phyloP scores from a whole-genome alignment of 2,888 invertebrate species.

The Scaptomyza flava region DNA sequence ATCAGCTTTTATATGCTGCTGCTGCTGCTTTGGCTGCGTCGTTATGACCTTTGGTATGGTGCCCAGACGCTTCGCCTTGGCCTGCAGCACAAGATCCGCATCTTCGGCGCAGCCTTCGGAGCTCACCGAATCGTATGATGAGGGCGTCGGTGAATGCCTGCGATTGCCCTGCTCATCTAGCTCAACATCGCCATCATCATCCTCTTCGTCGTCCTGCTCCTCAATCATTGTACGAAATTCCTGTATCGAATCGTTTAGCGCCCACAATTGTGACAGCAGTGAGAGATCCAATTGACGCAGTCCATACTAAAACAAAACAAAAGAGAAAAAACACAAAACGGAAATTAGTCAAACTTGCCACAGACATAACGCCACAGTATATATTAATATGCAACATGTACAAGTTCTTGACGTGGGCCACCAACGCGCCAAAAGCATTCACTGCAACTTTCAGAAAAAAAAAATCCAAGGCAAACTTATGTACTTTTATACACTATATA shows the following conservation, averaged over 20 bases:
- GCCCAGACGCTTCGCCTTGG: constrained; percentile 68
- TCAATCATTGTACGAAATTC: constrained; percentile 90
- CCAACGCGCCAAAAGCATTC: constrained; percentile 52
- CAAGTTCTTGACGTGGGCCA: constrained; percentile 65
- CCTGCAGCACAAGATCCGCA: constrained; percentile 68
- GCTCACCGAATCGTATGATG: constrained; percentile 82
- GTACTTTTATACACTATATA: background rate
- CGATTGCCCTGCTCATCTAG: constrained; percentile 67
- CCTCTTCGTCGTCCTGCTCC: constrained; percentile 81
- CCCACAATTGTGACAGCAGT: constrained; percentile 95
- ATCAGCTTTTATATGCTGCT: constrained; percentile 34
- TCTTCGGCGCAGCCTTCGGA: constrained; percentile 79
- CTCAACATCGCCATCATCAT: constrained; percentile 49
- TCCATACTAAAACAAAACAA: constrained; percentile 89
- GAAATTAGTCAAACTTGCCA: constrained; percentile 45
- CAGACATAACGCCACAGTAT: constrained; percentile 31
- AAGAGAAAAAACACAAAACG: constrained; percentile 10
- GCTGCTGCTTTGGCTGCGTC: constrained; percentile 75
- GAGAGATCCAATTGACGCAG: constrained; percentile 95
- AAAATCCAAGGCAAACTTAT: constrained; percentile 53
- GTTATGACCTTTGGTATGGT: constrained; percentile 80
- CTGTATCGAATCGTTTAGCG: constrained; percentile 95
- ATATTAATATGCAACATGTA: constrained; percentile 54
- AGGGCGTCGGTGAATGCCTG: constrained; percentile 80
- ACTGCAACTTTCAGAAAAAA: constrained; percentile 60